phyloP scores from a whole-genome alignment of 2,888 invertebrate genomes.

The Linnaemya vulpina region DNA sequence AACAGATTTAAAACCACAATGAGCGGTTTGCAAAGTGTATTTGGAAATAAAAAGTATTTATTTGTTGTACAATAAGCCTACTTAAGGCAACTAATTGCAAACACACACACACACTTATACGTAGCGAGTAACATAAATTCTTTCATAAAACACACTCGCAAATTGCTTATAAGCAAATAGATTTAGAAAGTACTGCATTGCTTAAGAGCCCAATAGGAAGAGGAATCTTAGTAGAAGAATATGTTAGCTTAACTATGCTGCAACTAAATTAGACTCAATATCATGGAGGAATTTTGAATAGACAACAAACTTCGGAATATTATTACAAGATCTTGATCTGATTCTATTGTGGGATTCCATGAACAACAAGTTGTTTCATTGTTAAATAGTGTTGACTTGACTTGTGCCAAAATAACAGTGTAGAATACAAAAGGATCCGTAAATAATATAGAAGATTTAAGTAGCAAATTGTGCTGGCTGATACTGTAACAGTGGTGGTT shows the following conservation, averaged over 20 bases:
- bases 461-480: too few relatives aligned
- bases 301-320: too few relatives aligned
- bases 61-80: neutral
- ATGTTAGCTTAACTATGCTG: neutral
- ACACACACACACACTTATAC: neutral
- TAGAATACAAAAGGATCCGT: too few relatives aligned
- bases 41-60: conserved; percentile 39
- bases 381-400: too few relatives aligned
- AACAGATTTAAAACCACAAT: conserved; percentile 53
- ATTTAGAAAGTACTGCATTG: conserved; percentile 54
- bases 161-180: neutral
- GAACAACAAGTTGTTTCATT: too few relatives aligned
- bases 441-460: too few relatives aligned
- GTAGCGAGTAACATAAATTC: neutral
- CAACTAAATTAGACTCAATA: too few relatives aligned
- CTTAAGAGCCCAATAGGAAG: conserved; percentile 1
- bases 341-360: too few relatives aligned
- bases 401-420: too few relatives aligned
- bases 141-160: neutral
- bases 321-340: too few relatives aligned
- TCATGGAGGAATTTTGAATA: too few relatives aligned
- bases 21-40: conserved; percentile 38
- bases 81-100: conserved; percentile 9
- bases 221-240: neutral
- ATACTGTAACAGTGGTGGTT: too few relatives aligned